Evolutionary conservation across 2,113 vertebrate genomes (phyloP).

Genomic region (Gulo gulo): DNA sequence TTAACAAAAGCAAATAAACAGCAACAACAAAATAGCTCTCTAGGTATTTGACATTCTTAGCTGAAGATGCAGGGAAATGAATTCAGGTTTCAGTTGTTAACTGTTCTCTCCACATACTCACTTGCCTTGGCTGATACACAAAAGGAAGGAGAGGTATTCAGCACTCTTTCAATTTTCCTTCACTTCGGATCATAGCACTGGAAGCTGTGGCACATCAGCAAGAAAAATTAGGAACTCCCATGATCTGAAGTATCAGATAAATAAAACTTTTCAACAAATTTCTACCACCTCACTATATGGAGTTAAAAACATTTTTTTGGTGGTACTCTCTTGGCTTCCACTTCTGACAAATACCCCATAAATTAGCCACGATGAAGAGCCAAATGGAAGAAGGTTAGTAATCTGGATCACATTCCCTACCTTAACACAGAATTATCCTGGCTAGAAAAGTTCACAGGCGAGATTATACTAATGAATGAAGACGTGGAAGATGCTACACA

Average conservation of each 20-base stretch:
- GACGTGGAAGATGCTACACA: not conserved
- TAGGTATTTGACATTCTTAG: not conserved
- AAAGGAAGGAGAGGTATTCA: not conserved
- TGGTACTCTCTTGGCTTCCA: not conserved
- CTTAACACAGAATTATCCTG: not conserved
- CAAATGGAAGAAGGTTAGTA: not conserved
- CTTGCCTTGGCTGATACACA: not conserved
- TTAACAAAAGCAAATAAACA: slow-evolving; percentile 16
- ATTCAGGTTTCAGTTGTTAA: not conserved
- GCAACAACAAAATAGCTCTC: not conserved
- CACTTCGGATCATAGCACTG: not conserved
- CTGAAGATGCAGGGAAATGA: not conserved
- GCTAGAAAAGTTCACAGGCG: not conserved
- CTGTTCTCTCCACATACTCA: not conserved
- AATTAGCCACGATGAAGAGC: not conserved
- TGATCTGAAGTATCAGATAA: not conserved
- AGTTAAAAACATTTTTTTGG: not conserved
- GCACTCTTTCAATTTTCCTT: not conserved
- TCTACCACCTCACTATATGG: not conserved
- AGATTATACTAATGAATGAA: not conserved
- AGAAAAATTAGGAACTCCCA: not conserved
- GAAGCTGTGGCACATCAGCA: not conserved
- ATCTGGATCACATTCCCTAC: not conserved
- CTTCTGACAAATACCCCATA: not conserved
- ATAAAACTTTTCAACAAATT: not conserved